Conservation (phyloP, 2,888 invertebrate genomes). For the Nymphalis c-album region DNA sequence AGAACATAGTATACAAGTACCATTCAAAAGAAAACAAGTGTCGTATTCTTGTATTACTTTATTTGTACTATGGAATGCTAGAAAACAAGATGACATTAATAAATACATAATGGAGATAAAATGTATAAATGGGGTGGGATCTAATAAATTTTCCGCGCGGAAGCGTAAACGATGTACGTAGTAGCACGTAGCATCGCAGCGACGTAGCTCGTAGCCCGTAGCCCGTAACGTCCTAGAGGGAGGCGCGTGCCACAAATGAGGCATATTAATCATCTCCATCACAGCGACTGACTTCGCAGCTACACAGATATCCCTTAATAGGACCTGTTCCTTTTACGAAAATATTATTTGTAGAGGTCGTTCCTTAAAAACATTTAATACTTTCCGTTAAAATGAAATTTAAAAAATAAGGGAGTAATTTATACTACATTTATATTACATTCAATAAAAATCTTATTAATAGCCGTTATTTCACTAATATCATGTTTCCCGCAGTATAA, state of each 20-base stretch:
- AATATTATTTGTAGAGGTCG: conserved; percentile 40
- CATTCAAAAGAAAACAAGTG: neutral
- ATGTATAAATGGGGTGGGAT: conserved; percentile 75
- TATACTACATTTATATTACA: too few species aligned
- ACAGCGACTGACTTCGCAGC: conserved; percentile 74
- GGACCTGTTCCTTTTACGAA: conserved; percentile 50
- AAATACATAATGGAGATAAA: conserved; percentile 74
- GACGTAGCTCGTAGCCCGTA: conserved; percentile 55
- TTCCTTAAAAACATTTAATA: conserved; percentile 16
- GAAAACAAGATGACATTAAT: conserved; percentile 54
- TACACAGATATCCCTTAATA: conserved; percentile 71
- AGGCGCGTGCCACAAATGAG: conserved; percentile 75
- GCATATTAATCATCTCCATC: conserved; percentile 79
- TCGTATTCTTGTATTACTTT: neutral
- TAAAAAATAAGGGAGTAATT: neutral
- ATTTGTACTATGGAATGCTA: conserved; percentile 2
- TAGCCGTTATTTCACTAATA: neutral
- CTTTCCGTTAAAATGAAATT: conserved; percentile 4
- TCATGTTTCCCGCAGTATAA: neutral
- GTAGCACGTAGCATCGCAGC: conserved; percentile 68
- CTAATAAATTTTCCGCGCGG: conserved; percentile 76
- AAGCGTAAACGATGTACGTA: conserved; percentile 78
- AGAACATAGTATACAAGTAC: neutral
- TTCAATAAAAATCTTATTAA: neutral
- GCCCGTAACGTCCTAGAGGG: conserved; percentile 51